Percentiles rank a stretch among this genome's conserved stretches.
These are phyloP conservation scores for Polymixis flavicincta DNA, from an alignment of 2,888 invertebrate genomes.

Conservation along the genomic window DNA sequence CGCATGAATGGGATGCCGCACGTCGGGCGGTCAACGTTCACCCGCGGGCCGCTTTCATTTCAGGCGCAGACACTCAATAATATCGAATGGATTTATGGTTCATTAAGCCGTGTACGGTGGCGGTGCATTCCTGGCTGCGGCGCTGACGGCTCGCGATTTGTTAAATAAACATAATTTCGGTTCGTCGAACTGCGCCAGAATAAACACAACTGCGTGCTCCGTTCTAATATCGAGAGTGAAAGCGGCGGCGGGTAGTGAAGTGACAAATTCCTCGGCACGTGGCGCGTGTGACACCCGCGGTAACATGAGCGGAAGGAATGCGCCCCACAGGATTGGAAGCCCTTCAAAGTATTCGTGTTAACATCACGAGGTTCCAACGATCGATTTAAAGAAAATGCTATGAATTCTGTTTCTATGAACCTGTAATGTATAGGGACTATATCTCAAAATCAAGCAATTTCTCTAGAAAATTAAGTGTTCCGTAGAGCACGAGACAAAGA, in stretches of 20 bases:
- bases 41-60: conserved; percentile 70
- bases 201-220: conserved; percentile 72
- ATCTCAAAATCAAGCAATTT: conserved; percentile 43
- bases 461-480: conserved; percentile 51
- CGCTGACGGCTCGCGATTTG: conserved; percentile 72
- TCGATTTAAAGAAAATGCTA: conserved; percentile 50
- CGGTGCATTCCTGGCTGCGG: conserved; percentile 64
- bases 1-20: conserved; percentile 86
- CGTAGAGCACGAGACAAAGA: conserved; percentile 61
- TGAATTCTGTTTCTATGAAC: conserved; percentile 28
- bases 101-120: conserved; percentile 75
- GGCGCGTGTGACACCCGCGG: conserved; percentile 71
- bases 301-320: conserved; percentile 78
- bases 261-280: conserved; percentile 79
- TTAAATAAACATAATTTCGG: conserved; percentile 77
- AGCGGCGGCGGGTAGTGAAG: conserved; percentile 74
- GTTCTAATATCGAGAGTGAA: conserved; percentile 82
- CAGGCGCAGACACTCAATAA: conserved; percentile 79
- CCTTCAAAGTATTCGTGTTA: conserved; percentile 70
- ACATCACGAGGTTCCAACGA: conserved; percentile 55
- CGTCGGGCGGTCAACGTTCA: conserved; percentile 75
- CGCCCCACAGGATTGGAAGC: conserved; percentile 70
- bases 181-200: conserved; percentile 81
- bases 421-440: conserved; percentile 26
- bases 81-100: conserved; percentile 83